Evolutionary conservation across 2,113 vertebrate genomes (phyloP), one percentile per base, ranked within the genome.

Genomic region (Oncorhynchus nerka): DNA sequence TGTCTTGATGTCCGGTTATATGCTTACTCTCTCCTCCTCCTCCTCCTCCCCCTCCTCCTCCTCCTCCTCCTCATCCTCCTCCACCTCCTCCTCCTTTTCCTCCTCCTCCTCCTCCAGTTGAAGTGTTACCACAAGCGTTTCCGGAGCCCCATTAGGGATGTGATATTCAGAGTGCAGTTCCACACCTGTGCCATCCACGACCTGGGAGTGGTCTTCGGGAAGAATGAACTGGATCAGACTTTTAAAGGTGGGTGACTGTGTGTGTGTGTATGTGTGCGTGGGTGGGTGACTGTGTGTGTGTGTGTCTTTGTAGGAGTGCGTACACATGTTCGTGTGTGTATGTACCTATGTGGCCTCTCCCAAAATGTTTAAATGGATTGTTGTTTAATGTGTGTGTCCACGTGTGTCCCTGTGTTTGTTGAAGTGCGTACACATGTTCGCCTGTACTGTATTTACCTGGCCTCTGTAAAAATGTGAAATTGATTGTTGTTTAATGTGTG

Each of bases 91-190:
- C 0, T 32, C 45, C 22, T n/a, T 19, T 5, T 59, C 45, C 28
- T 28, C 48, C 3, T n/a, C 49, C 24, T 20, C 20, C 77, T 1
- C 2, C 16, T 3, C 16, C 79, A 99, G 97, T 84, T 99, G 73
- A 99, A 98, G 85, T 99, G 97, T 81, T 99, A 99, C 89, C 97
- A 99, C 90, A 99, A 98, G 92, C 94, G 95, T 67, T 98, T 92
- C 92, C 94, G 94, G 72, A 97, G 93, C 88, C 94, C 97, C 0
- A 95, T 92, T 62, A 94, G 97, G 2, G 97, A 99, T 0, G 94
- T 97, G 75, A 93, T 99, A 82, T 99, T 99, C 92, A 94, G 97
- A 0, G 96, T 98, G 81, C 97, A 99, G 93, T 99, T 99, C 93
- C 97, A 99, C 87, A 99, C 97, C 0, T 99, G 97, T 0, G 97